Evolutionary conservation across 2,113 vertebrate genomes (phyloP).

Genomic region (Halcyon malimbica): DNA sequence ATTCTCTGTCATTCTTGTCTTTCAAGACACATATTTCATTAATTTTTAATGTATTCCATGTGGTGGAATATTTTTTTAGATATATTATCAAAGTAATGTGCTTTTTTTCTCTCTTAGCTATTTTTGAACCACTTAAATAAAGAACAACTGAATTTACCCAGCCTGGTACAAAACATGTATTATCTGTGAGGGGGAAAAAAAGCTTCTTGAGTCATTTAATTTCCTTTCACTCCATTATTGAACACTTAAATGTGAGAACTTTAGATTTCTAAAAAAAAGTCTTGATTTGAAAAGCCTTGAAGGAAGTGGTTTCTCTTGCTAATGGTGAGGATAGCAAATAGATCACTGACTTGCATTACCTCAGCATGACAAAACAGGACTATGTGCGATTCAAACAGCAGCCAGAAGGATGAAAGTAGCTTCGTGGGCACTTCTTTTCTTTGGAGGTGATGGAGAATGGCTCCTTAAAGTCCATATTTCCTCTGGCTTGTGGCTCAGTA

Average conservation of each 20-base stretch:
- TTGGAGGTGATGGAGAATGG: neutral
- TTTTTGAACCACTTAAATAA: neutral
- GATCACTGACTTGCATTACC: neutral
- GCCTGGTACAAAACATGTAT: neutral
- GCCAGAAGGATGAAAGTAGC: neutral
- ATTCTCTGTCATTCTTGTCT: neutral
- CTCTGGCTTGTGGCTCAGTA: neutral
- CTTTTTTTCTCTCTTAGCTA: neutral
- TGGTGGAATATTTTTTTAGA: neutral
- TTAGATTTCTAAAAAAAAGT: neutral
- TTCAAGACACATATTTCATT: neutral
- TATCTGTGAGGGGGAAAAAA: too few relatives aligned
- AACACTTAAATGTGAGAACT: neutral
- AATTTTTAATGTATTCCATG: neutral
- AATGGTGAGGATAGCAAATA: neutral
- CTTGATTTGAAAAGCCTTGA: too few relatives aligned
- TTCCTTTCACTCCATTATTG: neutral
- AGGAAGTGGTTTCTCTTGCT: neutral
- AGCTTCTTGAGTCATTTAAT: neutral
- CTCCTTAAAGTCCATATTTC: neutral
- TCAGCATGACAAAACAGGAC: neutral
- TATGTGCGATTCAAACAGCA: neutral
- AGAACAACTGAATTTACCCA: neutral
- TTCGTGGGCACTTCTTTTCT: neutral
- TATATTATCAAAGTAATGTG: neutral